Conservation (phyloP, 2,113 vertebrate genomes). For the Eupsittula cactorum region DNA sequence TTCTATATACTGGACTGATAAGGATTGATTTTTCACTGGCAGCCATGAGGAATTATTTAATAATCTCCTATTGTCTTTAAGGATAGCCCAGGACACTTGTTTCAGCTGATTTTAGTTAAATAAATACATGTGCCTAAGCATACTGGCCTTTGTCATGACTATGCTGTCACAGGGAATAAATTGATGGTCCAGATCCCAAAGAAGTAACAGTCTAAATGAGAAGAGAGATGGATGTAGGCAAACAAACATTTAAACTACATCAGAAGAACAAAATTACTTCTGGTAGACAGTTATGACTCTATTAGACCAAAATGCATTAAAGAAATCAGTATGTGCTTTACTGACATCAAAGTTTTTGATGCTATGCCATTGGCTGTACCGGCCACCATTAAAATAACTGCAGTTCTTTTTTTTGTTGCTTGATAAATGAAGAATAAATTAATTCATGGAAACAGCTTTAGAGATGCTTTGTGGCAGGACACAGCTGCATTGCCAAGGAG, state of each 20-base stretch:
- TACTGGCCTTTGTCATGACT: neutral
- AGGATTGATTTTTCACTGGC: neutral
- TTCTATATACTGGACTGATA: neutral
- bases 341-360: neutral
- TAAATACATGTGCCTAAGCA: neutral
- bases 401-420: neutral
- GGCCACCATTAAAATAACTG: neutral
- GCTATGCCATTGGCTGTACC: neutral
- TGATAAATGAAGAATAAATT: neutral
- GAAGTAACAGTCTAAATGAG: neutral
- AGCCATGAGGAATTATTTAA: neutral
- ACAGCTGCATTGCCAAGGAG: neutral
- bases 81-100: neutral
- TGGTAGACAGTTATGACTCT: neutral
- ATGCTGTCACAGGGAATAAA: neutral
- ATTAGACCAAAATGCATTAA: neutral
- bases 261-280: neutral
- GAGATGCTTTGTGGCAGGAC: neutral
- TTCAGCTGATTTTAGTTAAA: neutral
- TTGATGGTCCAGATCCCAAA: neutral
- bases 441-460: neutral
- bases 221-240: neutral
- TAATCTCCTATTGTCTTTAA: neutral
- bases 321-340: neutral
- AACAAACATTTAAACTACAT: neutral